phyloP scores from a whole-genome alignment of 2,113 vertebrate genomes.

The Ailurus styani region DNA sequence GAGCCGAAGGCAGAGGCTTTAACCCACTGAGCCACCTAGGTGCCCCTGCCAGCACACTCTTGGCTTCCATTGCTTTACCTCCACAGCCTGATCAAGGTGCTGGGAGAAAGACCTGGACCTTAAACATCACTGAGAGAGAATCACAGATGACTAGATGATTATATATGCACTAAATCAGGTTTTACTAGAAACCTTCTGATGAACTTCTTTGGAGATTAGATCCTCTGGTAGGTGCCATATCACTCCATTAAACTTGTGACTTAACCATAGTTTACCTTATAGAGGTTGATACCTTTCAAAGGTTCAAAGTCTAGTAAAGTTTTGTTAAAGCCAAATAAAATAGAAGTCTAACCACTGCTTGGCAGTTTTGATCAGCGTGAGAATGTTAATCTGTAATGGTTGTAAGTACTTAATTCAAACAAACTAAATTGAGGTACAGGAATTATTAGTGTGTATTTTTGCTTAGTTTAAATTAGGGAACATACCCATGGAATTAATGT shows the following conservation, averaged over 20 bases:
- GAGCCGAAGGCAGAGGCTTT: too few species aligned
- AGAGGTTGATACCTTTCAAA: conserved; percentile 17
- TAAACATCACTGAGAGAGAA: neutral
- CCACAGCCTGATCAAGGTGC: neutral
- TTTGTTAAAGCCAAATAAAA: conserved; percentile 53
- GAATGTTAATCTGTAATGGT: conserved; percentile 29
- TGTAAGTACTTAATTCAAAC: conserved; percentile 33
- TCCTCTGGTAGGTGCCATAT: neutral
- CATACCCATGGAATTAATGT: conserved; percentile 9
- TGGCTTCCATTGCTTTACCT: neutral
- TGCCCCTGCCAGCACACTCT: neutral
- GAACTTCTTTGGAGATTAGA: conserved; percentile 4
- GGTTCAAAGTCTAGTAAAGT: conserved; percentile 36
- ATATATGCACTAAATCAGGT: neutral
- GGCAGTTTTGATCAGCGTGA: conserved; percentile 20
- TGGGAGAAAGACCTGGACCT: neutral
- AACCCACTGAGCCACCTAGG: too few species aligned
- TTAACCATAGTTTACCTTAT: conserved; percentile 4
- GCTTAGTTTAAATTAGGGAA: conserved; percentile 10
- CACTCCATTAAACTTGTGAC: conserved; percentile 22
- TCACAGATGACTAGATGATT: neutral
- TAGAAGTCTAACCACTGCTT: neutral
- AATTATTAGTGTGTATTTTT: conserved; percentile 28
- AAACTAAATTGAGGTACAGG: conserved; percentile 16
- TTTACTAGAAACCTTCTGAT: conserved; percentile 23